These are phyloP conservation scores for Palaemon carinicauda DNA, from an alignment of 1,140 invertebrate genomes.

Conservation along the genomic window DNA sequence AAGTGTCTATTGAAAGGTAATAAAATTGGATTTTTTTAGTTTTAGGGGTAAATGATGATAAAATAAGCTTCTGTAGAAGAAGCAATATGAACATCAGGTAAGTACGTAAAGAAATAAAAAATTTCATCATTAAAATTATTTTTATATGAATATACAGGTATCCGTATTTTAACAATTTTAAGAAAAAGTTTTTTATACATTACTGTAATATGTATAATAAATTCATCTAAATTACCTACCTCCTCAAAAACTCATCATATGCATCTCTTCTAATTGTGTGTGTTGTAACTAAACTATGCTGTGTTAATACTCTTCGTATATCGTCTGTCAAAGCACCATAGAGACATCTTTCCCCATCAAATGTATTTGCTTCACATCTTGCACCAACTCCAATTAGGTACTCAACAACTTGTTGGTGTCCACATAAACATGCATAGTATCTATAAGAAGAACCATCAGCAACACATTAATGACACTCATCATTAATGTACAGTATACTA, in stretches of 20 bases:
- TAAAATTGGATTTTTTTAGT: too few species aligned
- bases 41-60: too few species aligned
- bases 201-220: too few species aligned
- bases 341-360: slow-evolving; percentile 71
- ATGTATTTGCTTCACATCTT: slow-evolving; percentile 70
- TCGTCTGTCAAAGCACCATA: slow-evolving; percentile 70
- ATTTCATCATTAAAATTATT: too few species aligned
- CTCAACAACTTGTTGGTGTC: slow-evolving; percentile 68
- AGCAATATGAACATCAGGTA: too few species aligned
- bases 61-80: too few species aligned
- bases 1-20: too few species aligned
- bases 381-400: slow-evolving; percentile 70
- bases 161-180: too few species aligned
- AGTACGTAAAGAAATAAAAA: too few species aligned
- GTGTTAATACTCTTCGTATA: slow-evolving; percentile 67
- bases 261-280: slow-evolving; percentile 66
- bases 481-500: too few species aligned
- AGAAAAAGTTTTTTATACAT: too few species aligned
- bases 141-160: too few species aligned
- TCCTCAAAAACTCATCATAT: slow-evolving; percentile 70
- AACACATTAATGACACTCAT: neutral
- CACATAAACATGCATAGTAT: slow-evolving; percentile 72
- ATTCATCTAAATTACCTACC: slow-evolving; percentile 62
- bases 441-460: slow-evolving; percentile 61
- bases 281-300: slow-evolving; percentile 67